Conservation (phyloP, 2,113 vertebrate species). For the Pagrus major region DNA sequence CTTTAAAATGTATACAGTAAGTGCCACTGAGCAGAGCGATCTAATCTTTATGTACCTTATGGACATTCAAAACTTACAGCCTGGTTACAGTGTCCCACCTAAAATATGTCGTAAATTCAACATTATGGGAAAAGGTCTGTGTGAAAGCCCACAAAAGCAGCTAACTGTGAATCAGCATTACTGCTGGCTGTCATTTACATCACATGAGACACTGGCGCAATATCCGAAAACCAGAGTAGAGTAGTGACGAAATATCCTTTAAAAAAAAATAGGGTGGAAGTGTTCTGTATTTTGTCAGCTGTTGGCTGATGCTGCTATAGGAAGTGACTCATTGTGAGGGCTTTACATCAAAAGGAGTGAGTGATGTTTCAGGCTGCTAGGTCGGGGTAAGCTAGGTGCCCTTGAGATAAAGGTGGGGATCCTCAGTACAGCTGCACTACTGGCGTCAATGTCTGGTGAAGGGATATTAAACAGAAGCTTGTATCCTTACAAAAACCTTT, state of each 20-base stretch:
- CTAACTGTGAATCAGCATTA: neutral
- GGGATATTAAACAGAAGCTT: neutral
- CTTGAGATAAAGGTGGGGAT: constrained; percentile 58
- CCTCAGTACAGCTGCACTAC: neutral
- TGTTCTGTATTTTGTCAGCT: constrained; percentile 27
- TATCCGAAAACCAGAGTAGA: neutral
- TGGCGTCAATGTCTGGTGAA: neutral
- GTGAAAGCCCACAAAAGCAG: neutral
- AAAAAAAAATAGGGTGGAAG: constrained; percentile 2
- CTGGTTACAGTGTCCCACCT: neutral
- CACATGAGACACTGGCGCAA: neutral
- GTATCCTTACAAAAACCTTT: neutral
- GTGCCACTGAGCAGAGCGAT: neutral
- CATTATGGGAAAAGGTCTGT: neutral
- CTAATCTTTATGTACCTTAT: neutral
- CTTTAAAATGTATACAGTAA: neutral
- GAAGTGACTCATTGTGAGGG: constrained; percentile 35
- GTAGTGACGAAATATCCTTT: neutral
- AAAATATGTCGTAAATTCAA: neutral
- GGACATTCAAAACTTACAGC: neutral
- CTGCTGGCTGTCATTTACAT: neutral
- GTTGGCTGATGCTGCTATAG: constrained; percentile 1
- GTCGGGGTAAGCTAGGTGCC: constrained; percentile 35
- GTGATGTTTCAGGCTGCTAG: constrained; percentile 3
- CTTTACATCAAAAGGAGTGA: neutral